Evolutionary conservation across 2,113 vertebrate species (phyloP).

Genomic region (Murina feae): DNA sequence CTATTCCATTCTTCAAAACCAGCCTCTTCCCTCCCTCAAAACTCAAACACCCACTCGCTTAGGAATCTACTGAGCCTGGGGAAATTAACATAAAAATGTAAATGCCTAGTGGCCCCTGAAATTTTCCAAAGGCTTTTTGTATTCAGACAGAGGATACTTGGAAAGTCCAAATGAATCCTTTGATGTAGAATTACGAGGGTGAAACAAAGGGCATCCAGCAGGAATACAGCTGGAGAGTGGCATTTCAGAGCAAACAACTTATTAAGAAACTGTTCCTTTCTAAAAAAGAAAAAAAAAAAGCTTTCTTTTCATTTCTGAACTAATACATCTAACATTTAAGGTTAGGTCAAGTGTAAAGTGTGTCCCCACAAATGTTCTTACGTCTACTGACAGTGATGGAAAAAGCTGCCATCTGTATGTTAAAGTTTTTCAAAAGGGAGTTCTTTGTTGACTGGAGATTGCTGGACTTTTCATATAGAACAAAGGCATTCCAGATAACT

Average conservation of each 20-base stretch:
- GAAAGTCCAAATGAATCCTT: background rate
- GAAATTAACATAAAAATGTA: background rate
- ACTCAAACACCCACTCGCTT: background rate
- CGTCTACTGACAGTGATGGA: background rate
- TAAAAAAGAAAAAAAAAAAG: background rate
- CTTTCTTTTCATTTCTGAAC: background rate
- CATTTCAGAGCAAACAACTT: background rate
- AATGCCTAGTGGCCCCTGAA: background rate
- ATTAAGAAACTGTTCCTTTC: background rate
- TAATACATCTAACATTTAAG: background rate
- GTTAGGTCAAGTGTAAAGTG: background rate
- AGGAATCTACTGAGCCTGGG: background rate
- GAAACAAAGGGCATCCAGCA: background rate
- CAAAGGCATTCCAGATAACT: background rate
- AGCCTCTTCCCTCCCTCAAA: background rate
- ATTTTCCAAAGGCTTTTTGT: slow-evolving; percentile 18
- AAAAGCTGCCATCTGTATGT: background rate
- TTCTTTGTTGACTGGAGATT: background rate
- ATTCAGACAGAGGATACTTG: background rate
- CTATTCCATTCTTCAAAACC: background rate
- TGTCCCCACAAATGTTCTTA: background rate
- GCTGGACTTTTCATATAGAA: background rate
- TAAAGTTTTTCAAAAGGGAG: background rate
- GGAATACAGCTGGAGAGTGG: background rate
- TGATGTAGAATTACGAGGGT: background rate